phyloP scores from a whole-genome alignment of 2,888 invertebrate genomes.

The Drosophila formosana region DNA sequence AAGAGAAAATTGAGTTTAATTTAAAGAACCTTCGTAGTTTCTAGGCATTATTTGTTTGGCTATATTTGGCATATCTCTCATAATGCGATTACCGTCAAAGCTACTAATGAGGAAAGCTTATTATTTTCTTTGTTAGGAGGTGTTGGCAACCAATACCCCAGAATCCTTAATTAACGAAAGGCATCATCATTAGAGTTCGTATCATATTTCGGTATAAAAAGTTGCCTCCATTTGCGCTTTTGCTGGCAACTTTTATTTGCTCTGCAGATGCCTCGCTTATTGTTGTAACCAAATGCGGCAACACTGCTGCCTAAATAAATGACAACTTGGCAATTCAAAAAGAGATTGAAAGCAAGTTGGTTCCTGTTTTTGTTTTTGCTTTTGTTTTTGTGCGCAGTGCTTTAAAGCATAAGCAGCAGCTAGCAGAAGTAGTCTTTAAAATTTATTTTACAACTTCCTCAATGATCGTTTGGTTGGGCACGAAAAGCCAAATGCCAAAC shows the following conservation, averaged over 20 bases:
- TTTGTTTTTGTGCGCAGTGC: conserved; percentile 30
- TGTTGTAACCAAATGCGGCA: conserved; percentile 37
- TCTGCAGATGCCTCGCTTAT: conserved; percentile 28
- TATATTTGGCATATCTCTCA: background rate
- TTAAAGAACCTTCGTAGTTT: background rate
- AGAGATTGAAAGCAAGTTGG: conserved; percentile 44
- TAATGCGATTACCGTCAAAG: background rate
- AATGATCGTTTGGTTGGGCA: conserved; percentile 38
- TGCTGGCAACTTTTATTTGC: conserved; percentile 20
- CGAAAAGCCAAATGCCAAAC: conserved; percentile 55
- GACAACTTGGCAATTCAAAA: conserved; percentile 40
- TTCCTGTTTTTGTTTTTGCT: conserved; percentile 44
- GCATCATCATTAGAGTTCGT: background rate
- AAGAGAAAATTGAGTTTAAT: background rate
- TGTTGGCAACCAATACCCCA: background rate
- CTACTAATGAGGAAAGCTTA: background rate
- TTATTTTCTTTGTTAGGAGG: background rate
- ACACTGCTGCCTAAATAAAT: conserved; percentile 25
- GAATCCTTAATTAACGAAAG: background rate
- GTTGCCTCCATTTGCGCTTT: background rate
- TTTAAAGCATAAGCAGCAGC: conserved; percentile 34
- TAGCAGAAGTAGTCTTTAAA: conserved; percentile 49
- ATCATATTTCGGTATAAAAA: conserved; percentile 1
- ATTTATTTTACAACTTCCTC: conserved; percentile 77
- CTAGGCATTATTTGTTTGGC: background rate